Base-by-base conservation (phyloP, 2,888 invertebrate species). In the Drosophila histrio region DNA sequence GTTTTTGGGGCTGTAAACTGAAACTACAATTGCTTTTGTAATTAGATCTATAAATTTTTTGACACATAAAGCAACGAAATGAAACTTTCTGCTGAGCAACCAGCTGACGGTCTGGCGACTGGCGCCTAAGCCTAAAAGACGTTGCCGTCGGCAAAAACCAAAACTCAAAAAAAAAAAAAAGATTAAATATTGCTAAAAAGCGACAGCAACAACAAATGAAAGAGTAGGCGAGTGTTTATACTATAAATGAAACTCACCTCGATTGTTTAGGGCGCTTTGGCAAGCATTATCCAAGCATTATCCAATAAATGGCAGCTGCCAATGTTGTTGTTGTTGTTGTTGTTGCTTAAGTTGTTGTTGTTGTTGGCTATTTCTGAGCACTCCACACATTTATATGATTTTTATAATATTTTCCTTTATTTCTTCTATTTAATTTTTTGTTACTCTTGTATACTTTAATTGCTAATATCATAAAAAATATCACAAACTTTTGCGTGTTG, bases 381-480 rank as follows among this genome's bases (percentile, higher is more conserved):
- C 82, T 60, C 32, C 36, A 71, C 65, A 84, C 74, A 81, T 85
- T 77, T 52, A 75, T 36, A 39, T 50, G 22, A 54, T 54, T 64
- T 53, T 53, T 39, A 44, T 52, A 47, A 38, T 57, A n/a, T n/a
- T n/a, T n/a, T n/a, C n/a, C n/a, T n/a, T n/a, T n/a, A n/a, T n/a
- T n/a, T n/a, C n/a, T 49, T 57, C 30, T 36, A 11, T 41, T 43
- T 8, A 15, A 21, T 64, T 57, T 49, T 52, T 44, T 56, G 24
- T 58, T n/a, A 26, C 39, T 32, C 26, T 68, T 71, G 52, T 72
- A 61, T 63, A 70, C 52, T 88, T 78, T 81, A 73, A 84, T 83
- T 83, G 68, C 85, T 87, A 84, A 77, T 88, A 87, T 88, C 75
- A 75, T 77, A 87, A 87, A 84, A 84, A 82, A 88, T 88, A 90